Base-by-base conservation (phyloP, 2,888 invertebrate species). In the Hirtodrosophila confusa region DNA sequence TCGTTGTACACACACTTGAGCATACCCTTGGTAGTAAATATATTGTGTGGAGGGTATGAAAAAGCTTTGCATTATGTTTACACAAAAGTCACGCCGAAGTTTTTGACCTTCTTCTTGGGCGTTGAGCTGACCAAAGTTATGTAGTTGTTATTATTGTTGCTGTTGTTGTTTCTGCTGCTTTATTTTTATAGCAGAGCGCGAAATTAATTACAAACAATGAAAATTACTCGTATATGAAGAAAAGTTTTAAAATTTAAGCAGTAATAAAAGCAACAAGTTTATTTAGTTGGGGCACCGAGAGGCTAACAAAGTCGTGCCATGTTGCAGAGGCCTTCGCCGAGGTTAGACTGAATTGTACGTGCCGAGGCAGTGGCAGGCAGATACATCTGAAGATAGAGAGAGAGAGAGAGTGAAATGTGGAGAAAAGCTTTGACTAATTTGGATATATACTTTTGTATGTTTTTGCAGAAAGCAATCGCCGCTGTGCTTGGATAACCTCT, bases 391-490 rank as follows among this genome's bases (percentile, higher is more conserved):
- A 37, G 69, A 51, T 74, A 69, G 44, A 49, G 48, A 33, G 40
- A 63, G 36, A 39, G 27, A 17, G 29, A 53, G 12, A 17, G 29
- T 44, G 12, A 6, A 10, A 29, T 9, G 3, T 3, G 11, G 7
- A 27, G 10, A 24, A 10, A 35, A 12, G 12, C 44, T 24, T 23
- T 33, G 44, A 24, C 33, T 44, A 12, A 53, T 17, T 48, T n/a
- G n/a, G 49, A 9, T 35, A 17, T 17, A 17, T 17, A 17, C 17
- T 17, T 17, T 65, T 27, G 47, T 29, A 27, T 8, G 3, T 48
- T 83, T 70, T 93, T 92, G 17, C 92, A 93, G 93, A 92, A 92
- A 94, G 94, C 94, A 93, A 94, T 88, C 84, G 69, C 45, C 62
- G 93, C 64, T 68, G 78, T 72, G 61, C 49, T 44, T 23, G 27